Evolutionary conservation across 2,797 vertebrate species (phyloP).

Genomic region (Hephaestus fuliginosus): DNA sequence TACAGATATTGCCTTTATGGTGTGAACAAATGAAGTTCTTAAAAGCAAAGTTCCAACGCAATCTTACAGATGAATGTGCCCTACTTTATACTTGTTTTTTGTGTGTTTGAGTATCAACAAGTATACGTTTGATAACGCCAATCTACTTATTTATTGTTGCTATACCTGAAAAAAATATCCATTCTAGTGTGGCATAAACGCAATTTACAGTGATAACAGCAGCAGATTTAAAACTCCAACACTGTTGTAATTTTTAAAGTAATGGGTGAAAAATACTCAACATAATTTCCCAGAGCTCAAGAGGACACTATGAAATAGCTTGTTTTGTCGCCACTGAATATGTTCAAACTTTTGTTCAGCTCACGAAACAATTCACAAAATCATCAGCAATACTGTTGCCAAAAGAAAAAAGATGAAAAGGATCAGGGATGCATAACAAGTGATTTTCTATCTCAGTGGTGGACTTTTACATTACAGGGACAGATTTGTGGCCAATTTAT

Average conservation of each 20-base stretch:
- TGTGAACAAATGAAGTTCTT: neutral
- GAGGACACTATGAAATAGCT: too few relatives aligned
- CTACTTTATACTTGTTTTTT: neutral
- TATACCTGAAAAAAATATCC: neutral
- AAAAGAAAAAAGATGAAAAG: too few relatives aligned
- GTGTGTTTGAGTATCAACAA: neutral
- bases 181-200: neutral
- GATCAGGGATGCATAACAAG: too few relatives aligned
- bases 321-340: too few relatives aligned
- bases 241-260: neutral
- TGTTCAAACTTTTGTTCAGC: neutral
- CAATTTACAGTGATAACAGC: neutral
- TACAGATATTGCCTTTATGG: neutral
- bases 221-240: neutral
- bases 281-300: too few relatives aligned
- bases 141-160: neutral
- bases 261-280: too few relatives aligned
- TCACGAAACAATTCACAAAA: neutral
- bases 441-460: too few relatives aligned
- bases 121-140: neutral
- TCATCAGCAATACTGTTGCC: too few relatives aligned
- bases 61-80: neutral
- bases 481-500: neutral
- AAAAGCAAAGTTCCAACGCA: neutral
- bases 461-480: too few relatives aligned